Evolutionary conservation across 2,888 invertebrate species (phyloP).

Genomic region (Liodrosophila aerea): DNA sequence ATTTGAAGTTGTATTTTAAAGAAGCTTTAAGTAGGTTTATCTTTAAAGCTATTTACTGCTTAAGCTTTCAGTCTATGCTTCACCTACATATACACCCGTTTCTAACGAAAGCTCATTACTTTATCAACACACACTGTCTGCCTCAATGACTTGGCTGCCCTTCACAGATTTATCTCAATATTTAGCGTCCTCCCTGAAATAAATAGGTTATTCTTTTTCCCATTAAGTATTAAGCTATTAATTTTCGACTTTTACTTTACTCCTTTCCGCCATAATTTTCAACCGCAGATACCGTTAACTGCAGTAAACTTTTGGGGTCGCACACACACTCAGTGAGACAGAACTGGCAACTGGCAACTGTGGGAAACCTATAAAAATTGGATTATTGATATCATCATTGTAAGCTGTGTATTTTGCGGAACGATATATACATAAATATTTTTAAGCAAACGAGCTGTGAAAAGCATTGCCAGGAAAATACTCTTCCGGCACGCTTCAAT

Average conservation of each 20-base stretch:
- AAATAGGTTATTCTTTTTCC: no score
- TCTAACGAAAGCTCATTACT: no score
- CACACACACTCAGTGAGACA: background rate
- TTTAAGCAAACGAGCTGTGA: constrained; percentile 27
- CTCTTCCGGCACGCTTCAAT: constrained; percentile 44
- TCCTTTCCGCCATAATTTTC: background rate
- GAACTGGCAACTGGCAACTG: background rate
- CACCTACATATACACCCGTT: no score
- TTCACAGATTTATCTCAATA: background rate
- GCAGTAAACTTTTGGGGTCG: background rate
- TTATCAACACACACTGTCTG: no score
- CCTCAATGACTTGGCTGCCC: no score
- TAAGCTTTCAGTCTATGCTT: no score
- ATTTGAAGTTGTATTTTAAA: no score
- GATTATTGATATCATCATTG: constrained; percentile 67
- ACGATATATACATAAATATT: constrained; percentile 27
- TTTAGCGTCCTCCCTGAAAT: background rate
- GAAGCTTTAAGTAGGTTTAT: no score
- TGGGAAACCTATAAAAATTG: constrained; percentile 46
- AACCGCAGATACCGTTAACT: background rate
- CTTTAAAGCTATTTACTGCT: no score
- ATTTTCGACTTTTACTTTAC: constrained; percentile 1
- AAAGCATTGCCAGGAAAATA: constrained; percentile 36
- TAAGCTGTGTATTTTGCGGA: constrained; percentile 42
- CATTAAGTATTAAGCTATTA: background rate